Base-by-base conservation (phyloP, 2,888 invertebrate genomes). In the Thelaira solivaga region DNA sequence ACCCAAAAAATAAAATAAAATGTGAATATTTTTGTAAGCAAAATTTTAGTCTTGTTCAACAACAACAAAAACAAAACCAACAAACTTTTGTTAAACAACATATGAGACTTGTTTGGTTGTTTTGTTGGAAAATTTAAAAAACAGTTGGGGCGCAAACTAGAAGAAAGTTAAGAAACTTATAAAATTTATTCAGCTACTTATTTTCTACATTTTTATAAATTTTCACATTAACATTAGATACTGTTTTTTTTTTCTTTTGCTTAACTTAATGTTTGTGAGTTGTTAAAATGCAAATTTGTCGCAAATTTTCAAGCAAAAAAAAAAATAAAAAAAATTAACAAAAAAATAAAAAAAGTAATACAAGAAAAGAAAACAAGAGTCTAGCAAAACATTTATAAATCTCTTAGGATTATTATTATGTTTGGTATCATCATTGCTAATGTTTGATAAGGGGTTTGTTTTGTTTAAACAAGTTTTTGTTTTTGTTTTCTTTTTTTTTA, bases 21-120 rank as follows among this genome's bases (percentile, higher is more conserved):
- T 59, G 36, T 24, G 47, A 39, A 45, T 43, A 55, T 57, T n/a
- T n/a, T 59, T 49, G 36, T 47, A 53, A 22, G 53, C 31, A 45
- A 57, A 62, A 29, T 69, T 53, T 61, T 55, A 57, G 62, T 55
- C 67, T 34, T 31, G 36, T 53, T 24, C 4, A 18, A 22, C 18
- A 26, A 53, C 24, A 43, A 45, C 20, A 4, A 24, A 43, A 16
- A 45, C 20, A 55, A 43, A 55, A 47, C 59, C n/a, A 2, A n/a
- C 10, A 51, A 77, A 73, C 43, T 57, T 78, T 78, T 57, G 45
- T 64, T 39, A 24, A 69, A 53, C 69, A 78, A 69, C 78, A 74
- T 69, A 78, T 69, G 78, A 78, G 78, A 7, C 69, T 39, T 72
- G 77, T 8, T 62, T 43, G 62, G 57, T 51, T 59, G 22, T 73